phyloP scores from a whole-genome alignment of 2,797 vertebrate genomes.

The Aythya fuligula region DNA sequence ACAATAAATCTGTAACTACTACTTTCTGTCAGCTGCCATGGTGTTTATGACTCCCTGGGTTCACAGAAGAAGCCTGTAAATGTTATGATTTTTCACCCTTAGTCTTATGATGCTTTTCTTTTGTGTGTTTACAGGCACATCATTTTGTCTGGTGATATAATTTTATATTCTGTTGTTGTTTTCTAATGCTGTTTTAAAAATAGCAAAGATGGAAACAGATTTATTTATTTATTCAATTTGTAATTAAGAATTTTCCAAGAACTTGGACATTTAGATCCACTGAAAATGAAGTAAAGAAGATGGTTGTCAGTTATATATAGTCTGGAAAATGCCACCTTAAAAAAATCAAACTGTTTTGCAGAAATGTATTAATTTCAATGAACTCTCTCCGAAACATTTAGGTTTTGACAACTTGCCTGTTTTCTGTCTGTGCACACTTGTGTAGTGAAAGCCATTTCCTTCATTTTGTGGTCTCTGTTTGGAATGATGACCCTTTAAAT shows the following conservation, averaged over 20 bases:
- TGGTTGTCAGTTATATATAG: background rate
- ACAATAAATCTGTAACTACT: background rate
- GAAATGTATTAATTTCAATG: background rate
- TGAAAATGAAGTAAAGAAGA: background rate
- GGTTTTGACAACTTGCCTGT: background rate
- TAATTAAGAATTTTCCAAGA: background rate
- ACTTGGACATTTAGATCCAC: background rate
- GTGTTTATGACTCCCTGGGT: background rate
- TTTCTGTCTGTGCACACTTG: background rate
- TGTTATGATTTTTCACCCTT: background rate
- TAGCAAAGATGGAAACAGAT: background rate
- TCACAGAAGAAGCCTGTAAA: background rate
- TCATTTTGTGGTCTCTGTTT: background rate
- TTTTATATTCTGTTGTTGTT: background rate
- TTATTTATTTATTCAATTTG: background rate
- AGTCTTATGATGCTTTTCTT: background rate
- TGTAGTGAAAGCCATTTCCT: background rate
- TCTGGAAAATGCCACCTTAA: background rate
- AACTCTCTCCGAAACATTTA: background rate
- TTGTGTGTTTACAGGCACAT: background rate
- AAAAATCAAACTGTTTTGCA: background rate
- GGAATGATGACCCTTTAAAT: background rate
- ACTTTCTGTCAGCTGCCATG: background rate
- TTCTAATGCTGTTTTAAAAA: background rate
- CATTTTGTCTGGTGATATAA: background rate